Evolutionary conservation across 2,113 vertebrate genomes (phyloP), one percentile per base, ranked within the genome.

Genomic region (Leptobrachium leishanense): DNA sequence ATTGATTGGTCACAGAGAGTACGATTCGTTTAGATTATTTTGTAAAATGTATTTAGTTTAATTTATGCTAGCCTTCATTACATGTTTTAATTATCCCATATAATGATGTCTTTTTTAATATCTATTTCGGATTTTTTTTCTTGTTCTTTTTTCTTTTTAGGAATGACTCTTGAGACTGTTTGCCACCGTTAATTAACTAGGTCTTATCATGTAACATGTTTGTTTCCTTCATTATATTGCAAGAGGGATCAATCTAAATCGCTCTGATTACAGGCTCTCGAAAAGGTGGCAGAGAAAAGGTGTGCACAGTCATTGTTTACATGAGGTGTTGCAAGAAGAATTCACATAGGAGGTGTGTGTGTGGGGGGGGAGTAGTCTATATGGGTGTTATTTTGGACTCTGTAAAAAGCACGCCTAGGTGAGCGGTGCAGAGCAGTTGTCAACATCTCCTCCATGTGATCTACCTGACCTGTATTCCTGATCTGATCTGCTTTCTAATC

Each of bases 381-480:
- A 2, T 4, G 53, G 70, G 76, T 11, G 43, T 43, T 68, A 57
- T 46, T 43, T 31, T 79, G 13, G 59, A 42, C 40, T 2, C 40
- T 10, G 55, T 63, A 71, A 71, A 71, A 71, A 71, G 11, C n/a
- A 12, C 43, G 62, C 15, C 57, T n/a, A 80, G 71, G 70, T 67
- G 68, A 78, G 62, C 15, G 13, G 2, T 1, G 9, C 66, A 15
- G 68, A 8, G n/a, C 68, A 46, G 41, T 15, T 68, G 71, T 80
- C 50, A 79, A 72, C 76, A 70, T 67, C 69, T 15, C 2, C 62
- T 40, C 63, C 77, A 80, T 62, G 50, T 73, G 41, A 67, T 13
- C 10, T 59, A 55, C 40, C 41, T 20, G 53, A 20, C 9, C 20
- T 3, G 7, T 15, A 39, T 40, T 63, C 46, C 76, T 5, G 43